A percentile compares a stretch with the other conserved stretches of the same genome.
phyloP scores from a whole-genome alignment of 2,113 vertebrate genomes.

The Bubalus kerabau region DNA sequence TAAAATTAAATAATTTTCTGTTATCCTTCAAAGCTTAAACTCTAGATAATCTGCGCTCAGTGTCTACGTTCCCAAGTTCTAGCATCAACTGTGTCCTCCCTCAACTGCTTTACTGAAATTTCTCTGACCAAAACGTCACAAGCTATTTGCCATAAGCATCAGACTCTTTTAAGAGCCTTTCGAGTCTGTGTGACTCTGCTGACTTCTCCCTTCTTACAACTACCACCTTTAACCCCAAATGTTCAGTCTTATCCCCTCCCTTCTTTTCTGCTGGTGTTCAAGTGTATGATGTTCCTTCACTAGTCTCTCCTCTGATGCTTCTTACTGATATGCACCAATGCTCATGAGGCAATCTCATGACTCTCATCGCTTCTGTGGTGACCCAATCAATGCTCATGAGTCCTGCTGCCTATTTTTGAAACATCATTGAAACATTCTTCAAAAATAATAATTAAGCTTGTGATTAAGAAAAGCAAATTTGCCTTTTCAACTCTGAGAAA shows the following conservation, averaged over 20 bases:
- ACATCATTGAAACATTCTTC: too few species aligned
- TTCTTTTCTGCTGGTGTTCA: not conserved
- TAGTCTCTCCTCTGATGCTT: too few species aligned
- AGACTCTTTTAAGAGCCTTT: not conserved
- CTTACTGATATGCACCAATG: not conserved
- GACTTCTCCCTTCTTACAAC: not conserved
- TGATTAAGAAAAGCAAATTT: not conserved
- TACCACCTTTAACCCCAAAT: too few species aligned
- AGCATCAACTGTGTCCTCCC: not conserved
- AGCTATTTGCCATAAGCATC: fast-evolving
- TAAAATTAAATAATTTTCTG: not conserved
- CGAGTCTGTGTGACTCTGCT: not conserved
- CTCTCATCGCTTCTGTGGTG: not conserved
- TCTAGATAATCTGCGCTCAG: not conserved
- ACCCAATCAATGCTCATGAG: not conserved
- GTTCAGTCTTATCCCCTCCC: not conserved
- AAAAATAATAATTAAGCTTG: not conserved
- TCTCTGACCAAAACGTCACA: not conserved
- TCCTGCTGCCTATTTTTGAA: not conserved
- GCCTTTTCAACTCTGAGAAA: not conserved
- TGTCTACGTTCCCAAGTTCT: not conserved
- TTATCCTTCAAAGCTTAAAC: not conserved
- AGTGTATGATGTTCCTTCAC: too few species aligned
- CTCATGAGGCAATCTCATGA: not conserved
- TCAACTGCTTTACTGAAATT: not conserved